Base-by-base conservation (phyloP, 2,888 invertebrate genomes). In the Scaeva pyrastri region DNA sequence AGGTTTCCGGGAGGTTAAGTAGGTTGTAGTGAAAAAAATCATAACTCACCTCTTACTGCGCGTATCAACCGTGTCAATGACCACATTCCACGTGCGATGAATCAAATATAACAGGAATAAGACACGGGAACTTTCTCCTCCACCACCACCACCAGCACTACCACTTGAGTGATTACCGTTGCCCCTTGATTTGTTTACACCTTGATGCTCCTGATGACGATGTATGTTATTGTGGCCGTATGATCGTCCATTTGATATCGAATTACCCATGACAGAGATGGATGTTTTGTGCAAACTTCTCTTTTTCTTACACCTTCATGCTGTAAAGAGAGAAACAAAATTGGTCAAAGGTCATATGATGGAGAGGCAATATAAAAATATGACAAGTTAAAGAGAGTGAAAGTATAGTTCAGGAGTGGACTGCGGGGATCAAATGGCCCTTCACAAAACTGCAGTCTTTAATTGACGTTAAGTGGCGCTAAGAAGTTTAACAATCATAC, bases 11-110 rank as follows among this genome's bases (percentile, higher is more conserved):
- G 6, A 11, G 12, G 4, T 2, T 3, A 2, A 7, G 0, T 1
- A 1, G 52, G 52, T 11, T 43, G 5, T 12, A 41, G 1, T 12
- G 0, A 14, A 14, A 12, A 21, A 11, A 21, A 48, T 19, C 23
- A 8, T 58, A 14, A 36, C 39, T n/a, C 93, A 89, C 94, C 93
- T 91, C 93, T 94, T 91, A 82, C 90, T 90, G 93, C 90, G 94
- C 0, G 93, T 91, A 90, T 95, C 94, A 77, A 94, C 93, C 88
- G 94, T 94, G 82, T 95, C 95, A 58, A 95, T 93, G 3, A 95
- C 94, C 14, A 95, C 94, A 89, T 94, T 95, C 95, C 95, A 96
- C 14, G 95, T 95, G 88, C 95, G 94, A 89, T 95, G 95, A 89
- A 96, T 95, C 79, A 96, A 93, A 90, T 95, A 95, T 88, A 96